Conservation (phyloP, 2,113 vertebrate species). For the Anolis sagrei region DNA sequence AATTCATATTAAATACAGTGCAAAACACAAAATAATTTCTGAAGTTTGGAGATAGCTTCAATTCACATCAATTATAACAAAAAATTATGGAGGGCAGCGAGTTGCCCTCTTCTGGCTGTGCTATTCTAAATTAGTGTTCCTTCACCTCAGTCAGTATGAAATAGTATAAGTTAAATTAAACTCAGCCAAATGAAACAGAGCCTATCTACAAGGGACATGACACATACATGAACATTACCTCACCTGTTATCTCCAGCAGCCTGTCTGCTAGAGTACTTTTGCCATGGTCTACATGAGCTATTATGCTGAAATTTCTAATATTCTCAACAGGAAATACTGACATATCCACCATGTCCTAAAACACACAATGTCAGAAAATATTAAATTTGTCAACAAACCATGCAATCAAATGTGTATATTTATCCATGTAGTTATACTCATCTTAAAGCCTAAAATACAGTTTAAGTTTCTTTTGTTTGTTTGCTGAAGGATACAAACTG, state of each 20-base stretch:
- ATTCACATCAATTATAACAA: neutral
- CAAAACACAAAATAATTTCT: too few species aligned
- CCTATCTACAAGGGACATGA: neutral
- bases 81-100: neutral
- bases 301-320: slow-evolving; percentile 95
- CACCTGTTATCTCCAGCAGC: slow-evolving; percentile 93
- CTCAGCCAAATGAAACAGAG: neutral
- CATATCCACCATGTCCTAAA: slow-evolving; percentile 85
- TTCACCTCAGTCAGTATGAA: neutral
- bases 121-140: neutral
- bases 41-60: too few species aligned
- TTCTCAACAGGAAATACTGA: slow-evolving; percentile 86
- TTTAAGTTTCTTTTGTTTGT: neutral
- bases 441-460: neutral
- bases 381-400: neutral
- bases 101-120: too few species aligned
- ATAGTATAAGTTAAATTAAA: neutral
- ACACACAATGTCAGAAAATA: slow-evolving; percentile 15
- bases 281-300: slow-evolving; percentile 97
- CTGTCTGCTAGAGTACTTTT: slow-evolving; percentile 97
- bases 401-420: neutral
- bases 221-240: neutral
- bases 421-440: neutral
- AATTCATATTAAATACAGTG: too few species aligned
- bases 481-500: neutral